These are phyloP conservation scores for Heliconius cydno DNA, from an alignment of 2,888 invertebrate genomes.

Conservation along the genomic window DNA sequence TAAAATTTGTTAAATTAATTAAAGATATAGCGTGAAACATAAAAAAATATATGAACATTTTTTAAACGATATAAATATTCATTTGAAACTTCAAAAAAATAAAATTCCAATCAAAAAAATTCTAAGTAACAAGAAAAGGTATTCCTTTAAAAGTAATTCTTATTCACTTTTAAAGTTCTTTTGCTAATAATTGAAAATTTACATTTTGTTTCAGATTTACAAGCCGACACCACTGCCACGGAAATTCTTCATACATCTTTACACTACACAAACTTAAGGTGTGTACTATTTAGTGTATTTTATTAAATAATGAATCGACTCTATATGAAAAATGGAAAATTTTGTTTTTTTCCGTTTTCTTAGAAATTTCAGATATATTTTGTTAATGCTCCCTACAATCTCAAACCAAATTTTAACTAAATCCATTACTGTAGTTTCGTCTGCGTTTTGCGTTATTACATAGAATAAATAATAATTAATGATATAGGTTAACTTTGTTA, in stretches of 20 bases:
- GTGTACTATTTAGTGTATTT: neutral
- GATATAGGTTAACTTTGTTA: too few relatives aligned
- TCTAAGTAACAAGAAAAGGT: too few relatives aligned
- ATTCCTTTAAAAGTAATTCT: too few relatives aligned
- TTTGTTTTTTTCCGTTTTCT: too few relatives aligned
- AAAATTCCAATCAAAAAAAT: neutral
- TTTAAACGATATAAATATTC: neutral
- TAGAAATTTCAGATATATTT: too few relatives aligned
- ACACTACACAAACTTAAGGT: neutral
- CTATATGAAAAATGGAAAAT: too few relatives aligned
- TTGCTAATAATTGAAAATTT: neutral
- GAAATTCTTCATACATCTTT: neutral
- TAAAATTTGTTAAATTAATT: neutral
- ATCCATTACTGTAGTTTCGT: too few relatives aligned
- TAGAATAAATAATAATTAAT: too few relatives aligned
- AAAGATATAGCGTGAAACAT: neutral
- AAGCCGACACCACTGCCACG: slow-evolving; percentile 2
- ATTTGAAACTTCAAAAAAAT: neutral
- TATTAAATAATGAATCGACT: neutral
- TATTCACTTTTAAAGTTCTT: neutral
- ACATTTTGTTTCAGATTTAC: slow-evolving; percentile 15
- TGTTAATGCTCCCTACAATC: too few relatives aligned
- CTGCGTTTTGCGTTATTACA: too few relatives aligned
- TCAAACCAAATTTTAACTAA: too few relatives aligned
- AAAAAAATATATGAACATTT: neutral